A percentile compares a stretch with the other conserved stretches of the same genome.
phyloP scores from a whole-genome alignment of 2,888 invertebrate genomes.

The Nomada hirtipes region DNA sequence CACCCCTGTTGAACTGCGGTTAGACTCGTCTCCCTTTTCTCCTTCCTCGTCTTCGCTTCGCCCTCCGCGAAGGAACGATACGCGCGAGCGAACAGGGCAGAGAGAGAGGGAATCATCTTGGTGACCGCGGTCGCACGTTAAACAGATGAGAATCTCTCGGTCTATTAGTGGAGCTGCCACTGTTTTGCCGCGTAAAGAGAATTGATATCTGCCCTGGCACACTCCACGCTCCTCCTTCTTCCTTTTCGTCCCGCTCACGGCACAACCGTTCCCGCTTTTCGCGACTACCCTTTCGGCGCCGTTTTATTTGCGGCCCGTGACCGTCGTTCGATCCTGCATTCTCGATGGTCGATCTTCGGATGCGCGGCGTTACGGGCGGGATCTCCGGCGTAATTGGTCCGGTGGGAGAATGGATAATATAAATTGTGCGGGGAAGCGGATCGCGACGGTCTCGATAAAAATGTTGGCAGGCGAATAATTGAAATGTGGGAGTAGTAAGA shows the following conservation, averaged over 20 bases:
- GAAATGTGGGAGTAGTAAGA: neutral
- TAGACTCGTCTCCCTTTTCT: constrained; percentile 12
- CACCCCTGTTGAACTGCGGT: constrained; percentile 3
- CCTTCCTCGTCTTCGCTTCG: neutral
- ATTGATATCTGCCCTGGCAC: constrained; percentile 79
- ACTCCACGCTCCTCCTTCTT: constrained; percentile 53
- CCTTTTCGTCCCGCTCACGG: constrained; percentile 34
- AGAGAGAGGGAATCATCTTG: neutral
- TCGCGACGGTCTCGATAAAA: no score
- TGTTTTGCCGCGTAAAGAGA: constrained; percentile 73
- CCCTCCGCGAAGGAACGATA: neutral
- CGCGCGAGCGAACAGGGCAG: no score
- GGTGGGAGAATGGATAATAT: neutral
- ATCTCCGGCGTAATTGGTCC: no score
- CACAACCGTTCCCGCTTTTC: constrained; percentile 46
- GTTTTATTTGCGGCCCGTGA: constrained; percentile 28
- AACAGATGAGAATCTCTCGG: constrained; percentile 80
- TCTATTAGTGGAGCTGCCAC: constrained; percentile 83
- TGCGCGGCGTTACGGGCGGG: no score
- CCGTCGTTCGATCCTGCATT: no score
- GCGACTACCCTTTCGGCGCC: constrained; percentile 3
- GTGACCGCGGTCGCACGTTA: constrained; percentile 58
- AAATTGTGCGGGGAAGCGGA: no score
- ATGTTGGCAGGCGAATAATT: no score
- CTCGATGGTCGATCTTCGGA: neutral